Percentiles rank a stretch among this genome's conserved stretches.
phyloP scores from a whole-genome alignment of 2,797 vertebrate species.

The Crenichthys baileyi region DNA sequence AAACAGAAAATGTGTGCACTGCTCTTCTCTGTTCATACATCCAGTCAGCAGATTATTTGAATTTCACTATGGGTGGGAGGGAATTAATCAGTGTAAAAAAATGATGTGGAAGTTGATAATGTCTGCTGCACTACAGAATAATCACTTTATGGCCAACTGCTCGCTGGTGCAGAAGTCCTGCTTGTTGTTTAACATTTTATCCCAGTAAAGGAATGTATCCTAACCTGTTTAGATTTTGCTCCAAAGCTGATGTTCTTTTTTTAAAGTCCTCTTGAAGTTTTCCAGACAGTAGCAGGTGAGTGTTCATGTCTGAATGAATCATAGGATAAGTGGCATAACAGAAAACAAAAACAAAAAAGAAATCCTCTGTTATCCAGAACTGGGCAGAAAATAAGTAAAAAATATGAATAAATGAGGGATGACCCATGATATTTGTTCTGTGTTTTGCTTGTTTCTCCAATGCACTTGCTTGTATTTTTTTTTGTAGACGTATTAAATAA shows the following conservation, averaged over 20 bases:
- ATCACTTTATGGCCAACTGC: background rate
- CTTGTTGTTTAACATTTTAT: no score
- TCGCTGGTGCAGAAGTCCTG: background rate
- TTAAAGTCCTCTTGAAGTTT: background rate
- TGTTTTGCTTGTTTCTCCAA: background rate
- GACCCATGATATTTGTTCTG: background rate
- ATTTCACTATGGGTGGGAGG: background rate
- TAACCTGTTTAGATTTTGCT: background rate
- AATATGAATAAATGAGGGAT: background rate
- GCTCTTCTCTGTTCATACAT: background rate
- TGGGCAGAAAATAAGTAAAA: background rate
- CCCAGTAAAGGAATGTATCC: no score
- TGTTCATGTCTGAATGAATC: no score
- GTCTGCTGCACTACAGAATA: background rate
- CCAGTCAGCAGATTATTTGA: slow-evolving; percentile 5
- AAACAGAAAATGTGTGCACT: slow-evolving; percentile 13
- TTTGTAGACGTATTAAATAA: background rate
- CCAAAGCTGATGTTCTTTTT: background rate
- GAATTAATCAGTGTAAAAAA: background rate
- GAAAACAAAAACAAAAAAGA: background rate
- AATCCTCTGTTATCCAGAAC: background rate
- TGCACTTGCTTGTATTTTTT: background rate
- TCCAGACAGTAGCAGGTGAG: background rate
- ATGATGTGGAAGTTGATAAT: background rate
- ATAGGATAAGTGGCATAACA: no score